Base-by-base conservation (phyloP, 1,140 invertebrate species). In the Bilobella aurantiaca region DNA sequence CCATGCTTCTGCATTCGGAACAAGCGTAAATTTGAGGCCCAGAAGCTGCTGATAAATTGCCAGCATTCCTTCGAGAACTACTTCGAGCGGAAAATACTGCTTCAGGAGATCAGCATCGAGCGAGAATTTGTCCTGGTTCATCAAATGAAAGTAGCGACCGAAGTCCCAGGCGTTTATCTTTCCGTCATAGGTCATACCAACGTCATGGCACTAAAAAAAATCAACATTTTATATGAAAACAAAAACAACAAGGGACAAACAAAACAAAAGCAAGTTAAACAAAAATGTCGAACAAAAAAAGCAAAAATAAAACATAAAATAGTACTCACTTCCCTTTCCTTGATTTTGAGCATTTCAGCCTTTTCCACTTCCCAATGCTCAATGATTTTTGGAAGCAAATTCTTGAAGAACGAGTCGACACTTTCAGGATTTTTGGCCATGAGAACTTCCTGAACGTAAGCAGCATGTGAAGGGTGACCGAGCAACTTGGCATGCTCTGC, bases 401-500 rank as follows among this genome's bases (percentile, higher is more conserved):
- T 77, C 8, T 66, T 63, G 12, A 82, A 73, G 71, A 83, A 83
- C 12, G 75, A 72, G 3, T 71, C 64, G 3, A 83, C 82, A 58
- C 67, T 77, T 49, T 80, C 78, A 28, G 80, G 76, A 61, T 70
- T 82, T 81, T 2, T 81, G 79, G 81, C 79, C 81, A 82, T 82
- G n/a, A 79, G 71, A 74, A 82, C 77, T 64, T 81, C 58, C 67
- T 68, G 66, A 1, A 80, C 73, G 74, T 78, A 83, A 16, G 77
- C 74, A 28, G 81, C 76, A 75, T 83, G 81, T 30, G 77, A 81
- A 53, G 74, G 72, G 71, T 79, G 83, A 1, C 78, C 81, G 3
- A 83, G 70, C 8, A 82, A 47, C 23, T 76, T 62, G 0, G 81
- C 81, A 18, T 79, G 77, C 78, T 81, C 71, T 61, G 80, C 75